Base-by-base conservation (phyloP, 1,140 invertebrate species). In the Pectinophora gossypiella region DNA sequence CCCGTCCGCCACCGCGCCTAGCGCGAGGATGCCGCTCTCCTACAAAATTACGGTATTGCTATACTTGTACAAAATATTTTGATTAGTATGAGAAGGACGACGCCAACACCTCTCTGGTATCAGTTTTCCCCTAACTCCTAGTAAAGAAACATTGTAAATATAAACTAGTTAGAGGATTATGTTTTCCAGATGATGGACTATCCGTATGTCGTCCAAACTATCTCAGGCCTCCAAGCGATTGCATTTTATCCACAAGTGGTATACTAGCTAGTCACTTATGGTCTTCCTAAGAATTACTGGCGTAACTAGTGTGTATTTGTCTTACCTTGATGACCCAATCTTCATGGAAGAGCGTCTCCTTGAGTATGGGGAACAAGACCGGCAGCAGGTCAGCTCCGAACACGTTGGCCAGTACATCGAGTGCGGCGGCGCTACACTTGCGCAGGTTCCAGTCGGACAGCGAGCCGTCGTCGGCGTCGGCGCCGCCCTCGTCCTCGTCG, bases 1-100 rank as follows among this genome's bases (percentile, higher is more conserved):
- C 52, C 98, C 98, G 91, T 99, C 98, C n/a, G 98, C 98, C 59
- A 99, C 98, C 10, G 98, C 98, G 56, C 98, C 98, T 27, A 99
- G 83, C 7, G 97, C 97, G 16, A 99, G 86, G 58, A 99, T 98
- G 15, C 96, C 98, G 48, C 96, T 97, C 79, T 99, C 98, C 79
- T 88, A 44, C 42, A 44, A 15, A 32, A 32, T 32, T 1, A 7
- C 6, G 7, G n/a, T n/a, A n/a, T n/a, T n/a, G n/a, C n/a, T n/a
- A n/a, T n/a, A n/a, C n/a, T n/a, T n/a, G n/a, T n/a, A n/a, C n/a
- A n/a, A n/a, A n/a, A n/a, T n/a, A n/a, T n/a, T n/a, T n/a, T n/a
- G n/a, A n/a, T n/a, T n/a, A n/a, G n/a, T n/a, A n/a, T n/a, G n/a
- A n/a, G n/a, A n/a, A n/a, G n/a, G n/a, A n/a, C n/a, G n/a, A n/a